phyloP scores from a whole-genome alignment of 1,140 invertebrate species.

The Sitobion miscanthi region DNA sequence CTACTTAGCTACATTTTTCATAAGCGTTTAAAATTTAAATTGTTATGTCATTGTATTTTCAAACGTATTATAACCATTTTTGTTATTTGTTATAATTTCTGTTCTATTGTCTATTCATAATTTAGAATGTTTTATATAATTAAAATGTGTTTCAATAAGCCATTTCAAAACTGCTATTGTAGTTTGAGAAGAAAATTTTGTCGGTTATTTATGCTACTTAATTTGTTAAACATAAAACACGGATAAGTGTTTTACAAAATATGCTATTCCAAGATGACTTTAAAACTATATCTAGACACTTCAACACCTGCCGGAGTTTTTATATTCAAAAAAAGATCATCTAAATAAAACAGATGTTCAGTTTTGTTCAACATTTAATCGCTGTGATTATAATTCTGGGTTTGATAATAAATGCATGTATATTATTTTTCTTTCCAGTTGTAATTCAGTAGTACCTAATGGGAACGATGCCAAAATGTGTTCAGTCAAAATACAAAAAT shows the following conservation, averaged over 20 bases:
- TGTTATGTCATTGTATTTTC: too few species aligned
- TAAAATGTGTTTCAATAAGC: not conserved
- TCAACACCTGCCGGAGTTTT: not conserved
- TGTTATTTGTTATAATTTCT: not conserved
- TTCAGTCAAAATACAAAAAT: not conserved
- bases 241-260: not conserved
- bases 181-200: not conserved
- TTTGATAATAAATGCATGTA: not conserved
- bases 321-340: not conserved
- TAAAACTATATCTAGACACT: not conserved
- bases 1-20: too few species aligned
- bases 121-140: not conserved
- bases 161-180: not conserved
- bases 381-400: not conserved
- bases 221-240: not conserved
- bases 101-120: not conserved
- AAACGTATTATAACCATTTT: not conserved
- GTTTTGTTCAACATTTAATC: not conserved
- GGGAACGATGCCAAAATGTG: constrained; percentile 9
- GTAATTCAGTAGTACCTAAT: not conserved
- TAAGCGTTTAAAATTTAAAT: too few species aligned
- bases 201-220: not conserved
- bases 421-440: not conserved
- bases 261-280: not conserved
- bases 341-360: not conserved